These are phyloP conservation scores for Chesias legatella DNA, from an alignment of 2,888 invertebrate species.

Conservation along the genomic window DNA sequence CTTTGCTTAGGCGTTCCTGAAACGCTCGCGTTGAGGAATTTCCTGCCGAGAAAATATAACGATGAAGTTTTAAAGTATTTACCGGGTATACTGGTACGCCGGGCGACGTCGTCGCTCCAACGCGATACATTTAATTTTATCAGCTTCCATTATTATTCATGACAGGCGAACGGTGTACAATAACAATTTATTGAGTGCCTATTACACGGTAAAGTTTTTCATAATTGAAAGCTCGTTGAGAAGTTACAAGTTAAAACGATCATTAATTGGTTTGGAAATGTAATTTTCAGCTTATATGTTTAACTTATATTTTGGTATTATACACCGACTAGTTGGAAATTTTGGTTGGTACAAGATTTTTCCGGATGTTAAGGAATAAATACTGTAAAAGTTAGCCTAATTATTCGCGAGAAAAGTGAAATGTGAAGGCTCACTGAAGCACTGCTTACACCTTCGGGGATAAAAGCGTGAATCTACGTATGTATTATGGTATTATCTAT, in stretches of 20 bases:
- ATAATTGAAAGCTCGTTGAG: constrained; percentile 9
- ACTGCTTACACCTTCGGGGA: no score
- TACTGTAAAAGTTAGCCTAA: no score
- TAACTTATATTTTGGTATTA: no score
- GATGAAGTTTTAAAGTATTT: constrained; percentile 18
- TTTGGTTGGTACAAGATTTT: no score
- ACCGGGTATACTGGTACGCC: constrained; percentile 3
- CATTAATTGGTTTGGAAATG: constrained; percentile 12
- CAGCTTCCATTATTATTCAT: constrained; percentile 19
- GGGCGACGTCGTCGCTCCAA: constrained; percentile 6
- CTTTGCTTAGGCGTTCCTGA: constrained; percentile 8
- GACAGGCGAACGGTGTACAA: constrained; percentile 17
- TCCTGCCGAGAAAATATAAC: constrained; percentile 9
- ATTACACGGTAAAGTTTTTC: constrained; percentile 7
- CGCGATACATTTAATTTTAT: constrained; percentile 19
- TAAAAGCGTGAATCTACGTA: no score
- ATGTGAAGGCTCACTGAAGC: no score
- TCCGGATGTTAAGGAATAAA: no score
- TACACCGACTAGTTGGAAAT: no score
- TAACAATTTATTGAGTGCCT: constrained; percentile 19
- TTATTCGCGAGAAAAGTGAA: no score
- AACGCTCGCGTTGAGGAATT: constrained; percentile 13
- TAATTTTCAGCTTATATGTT: constrained; percentile 10
- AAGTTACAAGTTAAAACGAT: constrained; percentile 9
- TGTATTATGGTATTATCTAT: no score